These are phyloP conservation scores for Erythrolamprus reginae DNA, from an alignment of 2,113 vertebrate genomes.

Conservation along the genomic window DNA sequence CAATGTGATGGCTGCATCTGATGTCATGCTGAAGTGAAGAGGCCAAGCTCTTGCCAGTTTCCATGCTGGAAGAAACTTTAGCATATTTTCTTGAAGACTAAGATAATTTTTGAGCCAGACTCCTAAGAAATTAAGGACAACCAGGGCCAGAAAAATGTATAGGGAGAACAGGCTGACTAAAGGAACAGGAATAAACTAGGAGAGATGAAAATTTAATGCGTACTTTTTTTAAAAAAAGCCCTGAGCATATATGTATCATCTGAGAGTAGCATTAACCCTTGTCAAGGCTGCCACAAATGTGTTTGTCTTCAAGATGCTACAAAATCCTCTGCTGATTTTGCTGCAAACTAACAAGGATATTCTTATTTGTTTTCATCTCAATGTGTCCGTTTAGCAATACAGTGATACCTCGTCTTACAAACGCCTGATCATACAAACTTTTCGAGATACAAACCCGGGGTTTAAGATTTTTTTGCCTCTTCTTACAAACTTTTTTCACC, in stretches of 20 bases:
- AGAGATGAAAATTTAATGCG: neutral
- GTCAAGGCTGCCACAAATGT: neutral
- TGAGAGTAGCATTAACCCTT: neutral
- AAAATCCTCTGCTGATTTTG: neutral
- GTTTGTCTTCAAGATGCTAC: neutral
- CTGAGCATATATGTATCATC: neutral
- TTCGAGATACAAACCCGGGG: too few species aligned
- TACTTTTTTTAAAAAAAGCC: neutral
- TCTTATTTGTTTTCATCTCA: neutral
- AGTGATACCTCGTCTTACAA: too few species aligned
- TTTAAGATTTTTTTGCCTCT: too few species aligned
- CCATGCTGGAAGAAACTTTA: constrained; percentile 26
- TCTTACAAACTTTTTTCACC: too few species aligned
- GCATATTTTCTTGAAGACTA: constrained; percentile 32
- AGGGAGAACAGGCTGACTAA: constrained; percentile 16
- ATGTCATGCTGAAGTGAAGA: neutral
- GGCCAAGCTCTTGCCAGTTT: neutral
- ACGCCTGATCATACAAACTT: too few species aligned
- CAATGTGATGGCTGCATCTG: neutral
- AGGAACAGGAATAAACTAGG: neutral
- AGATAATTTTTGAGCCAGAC: neutral
- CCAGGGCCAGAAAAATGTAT: constrained; percentile 8
- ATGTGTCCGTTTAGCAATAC: neutral
- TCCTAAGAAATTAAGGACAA: constrained; percentile 32
- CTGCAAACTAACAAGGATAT: neutral